Evolutionary conservation across 2,113 vertebrate species (phyloP).

Genomic region (Fregetta grallaria): DNA sequence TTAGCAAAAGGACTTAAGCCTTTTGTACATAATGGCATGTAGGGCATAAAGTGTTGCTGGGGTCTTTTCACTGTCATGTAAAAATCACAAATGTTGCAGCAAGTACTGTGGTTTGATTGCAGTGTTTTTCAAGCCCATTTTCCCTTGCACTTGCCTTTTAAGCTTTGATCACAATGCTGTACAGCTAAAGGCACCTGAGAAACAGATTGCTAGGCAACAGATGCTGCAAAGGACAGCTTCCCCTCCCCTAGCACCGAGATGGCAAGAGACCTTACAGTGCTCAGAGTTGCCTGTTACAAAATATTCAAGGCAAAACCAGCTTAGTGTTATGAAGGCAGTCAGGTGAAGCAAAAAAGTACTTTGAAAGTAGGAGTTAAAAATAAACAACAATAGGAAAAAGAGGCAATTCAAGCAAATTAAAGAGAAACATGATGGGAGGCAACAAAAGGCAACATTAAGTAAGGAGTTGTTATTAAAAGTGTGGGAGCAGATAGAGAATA

Average conservation of each 20-base stretch:
- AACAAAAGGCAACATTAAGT: constrained; percentile 2
- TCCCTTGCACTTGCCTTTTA: not conserved
- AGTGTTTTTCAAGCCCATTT: not conserved
- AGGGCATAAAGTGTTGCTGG: not conserved
- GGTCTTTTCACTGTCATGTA: not conserved
- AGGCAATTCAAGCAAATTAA: not conserved
- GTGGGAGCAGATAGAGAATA: not conserved
- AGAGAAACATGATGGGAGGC: not conserved
- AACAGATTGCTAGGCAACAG: constrained; percentile 66
- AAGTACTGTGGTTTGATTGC: not conserved
- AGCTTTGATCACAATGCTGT: constrained; percentile 10
- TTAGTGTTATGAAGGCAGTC: not conserved
- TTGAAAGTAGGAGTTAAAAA: not conserved
- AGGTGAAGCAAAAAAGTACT: not conserved
- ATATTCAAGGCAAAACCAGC: not conserved
- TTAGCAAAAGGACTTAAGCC: not conserved
- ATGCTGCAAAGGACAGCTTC: constrained; percentile 39
- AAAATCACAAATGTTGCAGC: not conserved
- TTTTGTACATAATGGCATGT: not conserved
- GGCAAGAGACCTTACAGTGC: not conserved
- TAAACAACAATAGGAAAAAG: not conserved
- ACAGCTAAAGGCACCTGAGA: constrained; percentile 33
- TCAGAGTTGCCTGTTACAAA: not conserved
- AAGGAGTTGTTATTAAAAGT: not conserved
- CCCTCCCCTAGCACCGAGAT: not conserved